Conservation (phyloP, 2,113 vertebrate genomes). For the Xenus cinereus region DNA sequence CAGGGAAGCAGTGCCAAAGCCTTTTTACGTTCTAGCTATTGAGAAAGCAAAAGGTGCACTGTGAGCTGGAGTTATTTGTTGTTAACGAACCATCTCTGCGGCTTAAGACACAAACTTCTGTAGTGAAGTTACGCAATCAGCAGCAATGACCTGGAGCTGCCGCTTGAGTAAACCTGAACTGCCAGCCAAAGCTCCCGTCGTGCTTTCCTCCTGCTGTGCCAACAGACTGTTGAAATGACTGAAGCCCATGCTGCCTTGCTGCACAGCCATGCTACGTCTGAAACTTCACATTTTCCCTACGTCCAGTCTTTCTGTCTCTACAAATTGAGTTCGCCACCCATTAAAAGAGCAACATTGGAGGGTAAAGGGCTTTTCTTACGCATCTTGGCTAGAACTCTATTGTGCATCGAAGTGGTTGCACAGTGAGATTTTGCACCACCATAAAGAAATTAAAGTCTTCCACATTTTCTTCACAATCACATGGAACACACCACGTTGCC, state of each 20-base stretch:
- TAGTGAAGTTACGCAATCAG: not conserved
- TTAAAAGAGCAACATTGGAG: not conserved
- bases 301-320: not conserved
- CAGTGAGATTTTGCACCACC: not conserved
- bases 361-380: accelerated
- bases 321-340: not conserved
- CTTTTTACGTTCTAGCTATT: not conserved
- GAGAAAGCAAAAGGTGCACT: not conserved
- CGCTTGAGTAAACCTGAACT: not conserved
- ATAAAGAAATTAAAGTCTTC: not conserved
- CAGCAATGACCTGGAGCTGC: not conserved
- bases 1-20: not conserved
- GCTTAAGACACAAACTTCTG: not conserved
- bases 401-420: not conserved
- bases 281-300: not conserved
- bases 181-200: not conserved
- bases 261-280: accelerated
- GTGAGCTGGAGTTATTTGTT: not conserved
- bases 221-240: not conserved
- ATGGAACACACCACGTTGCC: accelerated
- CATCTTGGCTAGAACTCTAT: not conserved
- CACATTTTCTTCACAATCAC: not conserved
- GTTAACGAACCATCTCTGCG: not conserved
- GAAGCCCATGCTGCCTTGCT: not conserved
- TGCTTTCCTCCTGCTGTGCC: not conserved